Base-by-base conservation (phyloP, 2,888 invertebrate species). In the Diogma glabrata region DNA sequence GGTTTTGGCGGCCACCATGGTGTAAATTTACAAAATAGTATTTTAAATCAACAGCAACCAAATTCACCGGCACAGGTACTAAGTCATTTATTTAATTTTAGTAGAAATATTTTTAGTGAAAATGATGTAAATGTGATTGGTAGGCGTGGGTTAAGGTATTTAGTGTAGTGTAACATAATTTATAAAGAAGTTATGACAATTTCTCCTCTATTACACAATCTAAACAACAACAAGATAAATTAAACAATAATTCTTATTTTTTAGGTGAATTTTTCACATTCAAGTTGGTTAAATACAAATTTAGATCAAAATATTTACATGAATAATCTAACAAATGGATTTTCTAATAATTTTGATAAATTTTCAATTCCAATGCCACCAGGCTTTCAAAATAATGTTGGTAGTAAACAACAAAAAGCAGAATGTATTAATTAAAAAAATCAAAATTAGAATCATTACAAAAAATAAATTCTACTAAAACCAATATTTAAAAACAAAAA, bases 51-150 rank as follows among this genome's bases (percentile, higher is more conserved):
- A 50, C 56, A 61, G 50, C 66, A 64, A 57, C 61, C 64, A 56
- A 60, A 64, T 58, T 61, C 67, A 54, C 63, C 63, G 58, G 60
- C 63, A 56, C 66, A 64, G 61, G 67, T 67, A 57, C 66, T n/a
- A n/a, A n/a, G n/a, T n/a, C n/a, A n/a, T n/a, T n/a, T n/a, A n/a
- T n/a, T n/a, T n/a, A n/a, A n/a, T n/a, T n/a, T n/a, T n/a, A n/a
- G n/a, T n/a, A n/a, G n/a, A n/a, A n/a, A n/a, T n/a, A n/a, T n/a
- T n/a, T n/a, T n/a, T n/a, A n/a, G n/a, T n/a, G n/a, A n/a, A n/a
- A n/a, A n/a, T n/a, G n/a, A n/a, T n/a, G n/a, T n/a, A n/a, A n/a
- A n/a, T n/a, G n/a, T n/a, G n/a, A n/a, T n/a, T n/a, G n/a, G n/a
- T n/a, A n/a, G n/a, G n/a, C n/a, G n/a, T n/a, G n/a, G n/a, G n/a